Evolutionary conservation across 2,888 invertebrate genomes (phyloP).

Genomic region (Lepidochitona cinerea): DNA sequence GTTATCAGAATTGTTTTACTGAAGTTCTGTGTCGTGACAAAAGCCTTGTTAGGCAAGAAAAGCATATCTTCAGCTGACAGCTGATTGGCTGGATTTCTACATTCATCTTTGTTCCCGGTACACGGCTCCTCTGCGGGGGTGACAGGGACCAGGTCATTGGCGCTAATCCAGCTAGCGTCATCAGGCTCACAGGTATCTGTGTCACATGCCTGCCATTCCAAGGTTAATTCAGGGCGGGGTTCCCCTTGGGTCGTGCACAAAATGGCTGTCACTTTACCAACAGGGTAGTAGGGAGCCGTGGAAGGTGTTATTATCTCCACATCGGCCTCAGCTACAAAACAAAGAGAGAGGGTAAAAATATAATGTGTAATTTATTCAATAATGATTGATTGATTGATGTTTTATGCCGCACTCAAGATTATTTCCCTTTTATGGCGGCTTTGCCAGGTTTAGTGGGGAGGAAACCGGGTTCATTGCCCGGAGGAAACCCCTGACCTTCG

Average conservation of each 20-base stretch:
- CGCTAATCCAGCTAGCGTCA: not conserved
- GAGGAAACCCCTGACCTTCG: no score
- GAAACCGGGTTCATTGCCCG: no score
- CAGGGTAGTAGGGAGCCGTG: conserved; percentile 29
- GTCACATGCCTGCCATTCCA: conserved; percentile 39
- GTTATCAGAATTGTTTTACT: no score
- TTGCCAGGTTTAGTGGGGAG: no score
- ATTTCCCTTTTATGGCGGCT: no score
- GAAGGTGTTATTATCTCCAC: conserved; percentile 26
- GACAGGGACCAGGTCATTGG: not conserved
- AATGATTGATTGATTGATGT: no score
- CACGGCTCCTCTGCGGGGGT: not conserved
- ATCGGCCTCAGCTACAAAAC: conserved; percentile 34
- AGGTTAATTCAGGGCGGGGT: conserved; percentile 30
- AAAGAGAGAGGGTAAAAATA: not conserved
- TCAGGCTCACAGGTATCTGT: not conserved
- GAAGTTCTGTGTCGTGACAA: no score
- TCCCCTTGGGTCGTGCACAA: conserved; percentile 23
- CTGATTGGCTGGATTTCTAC: no score
- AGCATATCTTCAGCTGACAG: not conserved
- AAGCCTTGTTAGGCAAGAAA: no score
- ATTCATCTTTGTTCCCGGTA: no score
- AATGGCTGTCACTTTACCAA: conserved; percentile 21
- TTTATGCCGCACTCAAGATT: no score
- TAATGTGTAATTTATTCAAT: not conserved